Evolutionary conservation across 2,888 invertebrate genomes (phyloP).

Genomic region (Crocallis elinguaria): DNA sequence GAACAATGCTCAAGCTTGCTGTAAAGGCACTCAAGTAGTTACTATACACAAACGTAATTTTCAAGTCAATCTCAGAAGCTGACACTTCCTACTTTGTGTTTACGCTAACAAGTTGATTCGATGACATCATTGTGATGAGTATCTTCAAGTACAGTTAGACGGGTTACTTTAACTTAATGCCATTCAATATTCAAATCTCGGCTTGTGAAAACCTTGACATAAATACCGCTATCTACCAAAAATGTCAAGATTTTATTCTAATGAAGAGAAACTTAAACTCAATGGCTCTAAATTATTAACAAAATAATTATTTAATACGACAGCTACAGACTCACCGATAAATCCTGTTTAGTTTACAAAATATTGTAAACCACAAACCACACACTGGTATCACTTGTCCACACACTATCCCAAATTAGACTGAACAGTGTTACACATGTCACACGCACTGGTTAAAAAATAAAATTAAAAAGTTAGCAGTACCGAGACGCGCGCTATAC

Average conservation of each 20-base stretch:
- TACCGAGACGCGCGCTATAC: conserved; percentile 58
- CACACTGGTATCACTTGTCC: conserved; percentile 45
- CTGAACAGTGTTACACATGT: conserved; percentile 51
- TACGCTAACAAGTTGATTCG: conserved; percentile 16
- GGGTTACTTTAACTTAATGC: conserved; percentile 20
- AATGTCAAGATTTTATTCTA: conserved; percentile 24
- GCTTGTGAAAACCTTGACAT: conserved; percentile 26
- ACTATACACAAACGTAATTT: conserved; percentile 12
- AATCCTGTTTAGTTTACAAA: conserved; percentile 1
- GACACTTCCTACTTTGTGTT: conserved; percentile 26
- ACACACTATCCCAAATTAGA: conserved; percentile 52
- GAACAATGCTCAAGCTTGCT: not conserved
- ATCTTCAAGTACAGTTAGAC: conserved; percentile 26
- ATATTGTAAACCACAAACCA: conserved; percentile 18
- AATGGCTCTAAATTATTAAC: not conserved
- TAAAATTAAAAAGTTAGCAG: conserved; percentile 46
- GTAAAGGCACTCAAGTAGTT: not conserved
- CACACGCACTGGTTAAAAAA: conserved; percentile 58
- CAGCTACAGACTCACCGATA: conserved; percentile 2
- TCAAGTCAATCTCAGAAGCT: conserved; percentile 27
- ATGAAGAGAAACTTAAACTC: conserved; percentile 18
- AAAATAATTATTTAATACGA: not conserved
- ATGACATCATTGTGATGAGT: conserved; percentile 34
- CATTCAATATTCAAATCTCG: conserved; percentile 18
- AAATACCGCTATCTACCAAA: conserved; percentile 13